Base-by-base conservation (phyloP, 30 jellyfish, hydroid and myxozoan genomes). In the Pelagia noctiluca region DNA sequence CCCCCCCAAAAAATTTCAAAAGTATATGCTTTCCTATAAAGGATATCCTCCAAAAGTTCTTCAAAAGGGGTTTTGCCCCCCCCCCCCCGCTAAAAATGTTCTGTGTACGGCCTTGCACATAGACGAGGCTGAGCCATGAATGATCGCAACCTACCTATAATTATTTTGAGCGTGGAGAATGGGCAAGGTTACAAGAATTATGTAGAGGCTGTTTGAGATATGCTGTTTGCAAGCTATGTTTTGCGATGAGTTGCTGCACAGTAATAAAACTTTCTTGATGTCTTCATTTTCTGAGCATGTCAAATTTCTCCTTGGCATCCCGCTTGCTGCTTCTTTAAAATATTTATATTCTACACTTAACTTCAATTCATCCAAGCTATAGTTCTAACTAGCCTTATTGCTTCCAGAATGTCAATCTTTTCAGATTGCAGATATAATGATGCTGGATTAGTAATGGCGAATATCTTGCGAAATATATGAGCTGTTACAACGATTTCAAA, bases 71-170 rank as follows among this genome's bases (percentile, higher is more conserved):
- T n/a, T n/a, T n/a, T n/a, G n/a, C n/a, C n/a, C n/a, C n/a, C n/a
- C n/a, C n/a, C n/a, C n/a, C n/a, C n/a, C n/a, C n/a, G n/a, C n/a
- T n/a, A n/a, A n/a, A n/a, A n/a, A n/a, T n/a, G n/a, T n/a, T n/a
- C n/a, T n/a, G n/a, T n/a, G n/a, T n/a, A n/a, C n/a, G n/a, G n/a
- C n/a, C n/a, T n/a, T n/a, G n/a, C n/a, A n/a, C n/a, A n/a, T 1
- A 80, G 82, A 37, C 82, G 90, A 62, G 82, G 74, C 70, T 80
- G 90, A 33, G 82, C 57, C 71, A 80, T 80, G 13, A 71, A 1
- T 47, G 84, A 82, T 49, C 78, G 83, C 64, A 64, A 49, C 75
- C 64, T 63, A 26, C 64, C 37, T 49, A 36, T 37, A 2, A 37
- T 50, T 1, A 37, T 37, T 49, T 80, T 80, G 81, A 63, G 75